Evolutionary conservation across 35 echinoderm and acorn worm species (phyloP), one percentile per base, ranked within the genome.

Genomic region (Heliocidaris tuberculata): DNA sequence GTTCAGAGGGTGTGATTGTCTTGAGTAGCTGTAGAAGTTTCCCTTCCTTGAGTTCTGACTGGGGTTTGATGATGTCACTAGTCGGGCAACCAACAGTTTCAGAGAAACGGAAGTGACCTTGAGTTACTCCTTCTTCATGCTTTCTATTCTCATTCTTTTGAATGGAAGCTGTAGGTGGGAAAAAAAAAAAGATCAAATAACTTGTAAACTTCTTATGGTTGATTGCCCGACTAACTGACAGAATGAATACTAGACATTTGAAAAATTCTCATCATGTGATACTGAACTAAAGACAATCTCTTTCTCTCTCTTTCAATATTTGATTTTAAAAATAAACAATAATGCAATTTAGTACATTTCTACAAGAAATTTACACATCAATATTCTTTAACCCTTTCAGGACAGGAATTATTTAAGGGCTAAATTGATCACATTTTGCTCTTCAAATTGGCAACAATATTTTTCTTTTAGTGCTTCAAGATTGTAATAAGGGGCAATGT

Each of bases 11-110:
- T 11, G 98, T 95, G 15, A 99, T 90, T 31, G 96, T 94, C 56
- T 93, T 95, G 30, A 97, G 85, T 31, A 96, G 94, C 95, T 98
- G 97, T 13, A 98, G 91, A 13, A 98, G 92, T 71, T 98, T 97
- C 11, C 54, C 93, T 12, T 47, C 35, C 13, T 93, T 17, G 4
- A 95, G 31, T 29, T 93, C 85, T 30, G 93, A 32, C 31, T 94
- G 95, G 31, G 96, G 96, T 86, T 86, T 97, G 92, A 98, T 97
- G 24, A 95, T 88, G 92, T 96, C 94, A 86, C 47, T 85, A 15
- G 97, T 90, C 60, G 97, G 97, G 15, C 94, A 94, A 27, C 96
- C 95, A 47, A 98, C 95, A 49, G 94, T 27, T 54, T 97, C 95
- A 87, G 94, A 95, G 94, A 97, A 99, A 15, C 96, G 65, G 85